Base-by-base conservation (phyloP, 2,797 vertebrate genomes). In the Allobates femoralis region DNA sequence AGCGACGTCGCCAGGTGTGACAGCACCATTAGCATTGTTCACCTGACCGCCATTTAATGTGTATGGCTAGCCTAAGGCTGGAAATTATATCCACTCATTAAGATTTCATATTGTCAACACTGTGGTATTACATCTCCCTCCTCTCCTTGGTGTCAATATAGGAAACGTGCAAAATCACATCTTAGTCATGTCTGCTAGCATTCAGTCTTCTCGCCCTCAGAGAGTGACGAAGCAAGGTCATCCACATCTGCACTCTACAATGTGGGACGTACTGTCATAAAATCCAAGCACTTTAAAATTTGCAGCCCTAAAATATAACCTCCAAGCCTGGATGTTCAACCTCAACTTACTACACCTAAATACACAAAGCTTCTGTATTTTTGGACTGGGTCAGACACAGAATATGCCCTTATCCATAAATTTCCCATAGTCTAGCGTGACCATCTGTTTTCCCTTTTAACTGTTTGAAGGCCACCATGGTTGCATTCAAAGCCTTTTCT, bases 401-500 rank as follows among this genome's bases (percentile, higher is more conserved):
- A 53, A 76, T 53, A 76, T 76, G 26, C n/a, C n/a, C 16, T 19
- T 76, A 56, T 55, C n/a, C 51, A 55, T 55, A 55, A 23, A 56
- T 77, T 23, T 56, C 76, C 30, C 32, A 16, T 41, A 41, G 51
- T 58, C 28, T 50, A 7, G 6, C 8, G 16, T 0, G n/a, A 50
- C 71, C 71, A 74, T 74, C 71, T 74, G 71, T 74, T 74, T 74
- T 74, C 88, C 89, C 53, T 88, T 55, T 90, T 86, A 74, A 84
- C 90, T 86, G 90, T 88, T 90, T 88, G 89, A 50, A 46, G 41
- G 71, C 71, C 71, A 74, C 71, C 71, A 74, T 50, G 41, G 37
- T 50, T 74, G 71, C 34, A 71, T 71, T 71, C 67, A 71, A 41
- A 74, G 23, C 71, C 71, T 74, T 50, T 74, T 74, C 71, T 74